Percentiles rank a stretch among this genome's conserved stretches.
phyloP scores from a whole-genome alignment of 2,888 invertebrate species.

The Eupithecia abbreviata region DNA sequence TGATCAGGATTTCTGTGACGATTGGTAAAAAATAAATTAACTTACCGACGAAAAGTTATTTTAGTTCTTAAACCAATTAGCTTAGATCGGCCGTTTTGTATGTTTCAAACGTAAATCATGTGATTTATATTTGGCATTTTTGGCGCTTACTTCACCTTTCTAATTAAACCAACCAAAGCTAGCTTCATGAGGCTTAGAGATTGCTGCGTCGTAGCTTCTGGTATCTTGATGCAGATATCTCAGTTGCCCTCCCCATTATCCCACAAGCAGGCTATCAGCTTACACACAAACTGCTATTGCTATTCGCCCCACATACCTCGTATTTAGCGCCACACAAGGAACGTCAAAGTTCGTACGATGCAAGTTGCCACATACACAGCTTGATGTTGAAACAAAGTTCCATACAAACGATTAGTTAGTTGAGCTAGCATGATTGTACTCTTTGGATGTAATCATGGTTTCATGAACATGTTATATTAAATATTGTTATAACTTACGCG shows the following conservation, averaged over 20 bases:
- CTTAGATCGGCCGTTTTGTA: background rate
- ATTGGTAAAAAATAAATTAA: background rate
- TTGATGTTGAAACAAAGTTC: background rate
- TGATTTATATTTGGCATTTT: background rate
- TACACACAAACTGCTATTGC: background rate
- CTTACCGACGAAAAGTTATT: background rate
- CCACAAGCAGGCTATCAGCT: slow-evolving; percentile 3
- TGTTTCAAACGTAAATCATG: background rate
- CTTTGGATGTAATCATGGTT: background rate
- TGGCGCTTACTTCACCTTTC: background rate
- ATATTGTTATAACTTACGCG: no score
- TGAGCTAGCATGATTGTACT: background rate
- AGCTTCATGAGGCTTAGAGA: background rate
- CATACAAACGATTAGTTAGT: background rate
- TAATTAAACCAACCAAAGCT: background rate
- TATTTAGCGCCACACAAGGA: background rate
- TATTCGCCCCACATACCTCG: background rate
- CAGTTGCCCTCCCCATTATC: background rate
- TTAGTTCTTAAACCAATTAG: background rate
- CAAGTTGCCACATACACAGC: background rate
- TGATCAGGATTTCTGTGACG: background rate
- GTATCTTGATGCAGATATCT: background rate
- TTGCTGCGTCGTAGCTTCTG: background rate
- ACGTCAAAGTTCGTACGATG: background rate
- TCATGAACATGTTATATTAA: no score